Percentiles rank a stretch among this genome's conserved stretches.
Evolutionary conservation across 2,888 invertebrate species (phyloP).

Genomic region (Oscheius onirici): DNA sequence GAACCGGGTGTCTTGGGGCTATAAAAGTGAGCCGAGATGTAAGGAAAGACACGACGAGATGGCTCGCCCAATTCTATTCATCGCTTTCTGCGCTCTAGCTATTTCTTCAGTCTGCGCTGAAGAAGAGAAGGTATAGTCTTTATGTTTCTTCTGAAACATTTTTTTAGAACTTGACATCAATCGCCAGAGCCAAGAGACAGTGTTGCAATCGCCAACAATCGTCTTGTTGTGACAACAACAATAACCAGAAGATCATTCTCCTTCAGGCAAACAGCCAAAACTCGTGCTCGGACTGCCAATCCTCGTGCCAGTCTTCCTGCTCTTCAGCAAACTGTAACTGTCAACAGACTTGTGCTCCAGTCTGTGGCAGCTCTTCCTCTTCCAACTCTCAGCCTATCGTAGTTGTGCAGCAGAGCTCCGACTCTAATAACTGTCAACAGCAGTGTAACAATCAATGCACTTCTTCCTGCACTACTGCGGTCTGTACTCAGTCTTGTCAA

Average conservation of each 20-base stretch:
- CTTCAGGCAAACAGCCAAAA: neutral
- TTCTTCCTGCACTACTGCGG: slow-evolving; percentile 43
- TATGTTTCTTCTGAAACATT: neutral
- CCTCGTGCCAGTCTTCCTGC: slow-evolving; percentile 38
- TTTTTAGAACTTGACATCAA: slow-evolving; percentile 2
- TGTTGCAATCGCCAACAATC: slow-evolving; percentile 52
- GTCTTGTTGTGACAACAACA: slow-evolving; percentile 48
- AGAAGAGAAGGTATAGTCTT: neutral
- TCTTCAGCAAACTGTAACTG: slow-evolving; percentile 41
- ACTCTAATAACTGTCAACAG: slow-evolving; percentile 52
- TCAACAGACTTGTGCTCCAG: slow-evolving; percentile 49
- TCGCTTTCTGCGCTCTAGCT: neutral
- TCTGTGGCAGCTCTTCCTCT: slow-evolving; percentile 38
- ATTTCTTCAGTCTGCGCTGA: neutral
- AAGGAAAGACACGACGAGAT: neutral
- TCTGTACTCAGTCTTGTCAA: slow-evolving; percentile 55
- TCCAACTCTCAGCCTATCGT: slow-evolving; percentile 40
- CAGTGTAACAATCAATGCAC: slow-evolving; percentile 56
- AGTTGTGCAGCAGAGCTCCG: slow-evolving; percentile 48
- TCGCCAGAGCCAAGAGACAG: slow-evolving; percentile 56
- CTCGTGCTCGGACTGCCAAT: neutral
- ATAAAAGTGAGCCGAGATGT: neutral
- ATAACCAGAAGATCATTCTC: neutral
- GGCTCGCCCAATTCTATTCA: slow-evolving; percentile 3
- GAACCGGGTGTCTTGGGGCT: slow-evolving; percentile 6